Base-by-base conservation (phyloP, 2,888 invertebrate genomes). In the Argyresthia albistria region DNA sequence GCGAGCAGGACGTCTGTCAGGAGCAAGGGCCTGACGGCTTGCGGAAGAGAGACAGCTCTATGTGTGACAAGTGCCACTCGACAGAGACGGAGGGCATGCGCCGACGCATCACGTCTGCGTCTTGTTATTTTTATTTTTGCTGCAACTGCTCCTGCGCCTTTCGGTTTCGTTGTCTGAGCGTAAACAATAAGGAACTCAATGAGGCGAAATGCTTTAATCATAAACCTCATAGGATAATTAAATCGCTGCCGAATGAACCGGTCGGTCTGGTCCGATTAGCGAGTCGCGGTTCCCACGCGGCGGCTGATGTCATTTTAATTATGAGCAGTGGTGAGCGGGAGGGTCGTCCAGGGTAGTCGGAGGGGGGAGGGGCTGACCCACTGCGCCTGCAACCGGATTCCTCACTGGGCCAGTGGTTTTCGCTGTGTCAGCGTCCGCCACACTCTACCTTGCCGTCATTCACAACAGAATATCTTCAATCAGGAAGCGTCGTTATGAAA, bases 261-360 rank as follows among this genome's bases (percentile, higher is more conserved):
- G 79, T 80, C 76, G 68, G 62, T 69, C 67, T 58, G 73, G 67
- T 73, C 73, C 39, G 43, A 54, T 54, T 51, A 46, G 78, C 71
- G 74, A 78, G 79, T 80, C 76, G 72, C 69, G 62, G 77, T 84
- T 86, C 84, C 81, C 84, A 84, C 84, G 83, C 76, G 72, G 76
- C 81, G 72, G 76, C 81, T 84, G 80, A 83, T 82, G 81, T 83
- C 81, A 78, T 79, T 80, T 81, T 79, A 77, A 81, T 82, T 79
- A 80, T 79, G 75, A 77, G 73, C 62, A 64, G 65, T 61, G 62
- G 67, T 67, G 70, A 70, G 71, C 69, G 63, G 70, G 66, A 64
- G 63, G 62, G 64, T 59, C 70, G 68, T 25, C 25, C 25, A 25
- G 25, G 25, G 25, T 25, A 25, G 25, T 25, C 25, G 25, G 25